Evolutionary conservation across 2,888 invertebrate genomes (phyloP), one percentile per base, ranked within the genome.

Genomic region (Kryphioiulus occultus): DNA sequence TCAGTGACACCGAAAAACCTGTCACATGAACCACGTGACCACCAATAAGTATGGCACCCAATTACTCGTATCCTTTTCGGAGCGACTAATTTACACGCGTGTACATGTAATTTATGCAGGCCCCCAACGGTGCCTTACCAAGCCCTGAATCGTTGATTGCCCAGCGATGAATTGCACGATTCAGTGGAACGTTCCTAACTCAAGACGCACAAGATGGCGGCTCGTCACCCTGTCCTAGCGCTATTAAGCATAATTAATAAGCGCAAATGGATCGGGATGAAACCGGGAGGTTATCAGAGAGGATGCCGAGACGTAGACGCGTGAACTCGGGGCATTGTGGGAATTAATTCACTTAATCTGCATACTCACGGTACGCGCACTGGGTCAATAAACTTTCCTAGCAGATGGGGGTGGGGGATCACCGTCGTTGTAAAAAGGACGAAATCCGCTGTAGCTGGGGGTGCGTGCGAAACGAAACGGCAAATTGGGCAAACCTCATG

Each of bases 161-260:
- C 2, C 12, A 4, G 9, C n/a, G n/a, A 19, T 59, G 59, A 59
- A n/a, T 59, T 59, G n/a, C n/a, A 59, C 59, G n/a, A 5, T 59
- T 10, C 42, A 42, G 42, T 7, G 10, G 42, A 42, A 10, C 42
- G 10, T 42, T 42, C 42, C 4, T n/a, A n/a, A n/a, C n/a, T n/a
- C n/a, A n/a, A n/a, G n/a, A n/a, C n/a, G n/a, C n/a, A n/a, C n/a
- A 47, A 15, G 47, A 47, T 47, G 47, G 47, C 47, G 47, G 42
- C 10, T 5, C 42, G 2, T 47, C 12, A 47, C 47, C 47, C 59
- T 59, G 59, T 15, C 59, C 59, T 3, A 59, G n/a, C 19, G 59
- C n/a, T n/a, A n/a, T n/a, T 59, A n/a, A 59, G n/a, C 59, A 59
- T 59, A 59, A 59, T 59, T 59, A 59, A 59, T 59, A 59, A 59